Percentiles rank a stretch among this genome's conserved stretches.
Evolutionary conservation across 2,888 invertebrate species (phyloP).

Genomic region (Polydrusus tereticollis): DNA sequence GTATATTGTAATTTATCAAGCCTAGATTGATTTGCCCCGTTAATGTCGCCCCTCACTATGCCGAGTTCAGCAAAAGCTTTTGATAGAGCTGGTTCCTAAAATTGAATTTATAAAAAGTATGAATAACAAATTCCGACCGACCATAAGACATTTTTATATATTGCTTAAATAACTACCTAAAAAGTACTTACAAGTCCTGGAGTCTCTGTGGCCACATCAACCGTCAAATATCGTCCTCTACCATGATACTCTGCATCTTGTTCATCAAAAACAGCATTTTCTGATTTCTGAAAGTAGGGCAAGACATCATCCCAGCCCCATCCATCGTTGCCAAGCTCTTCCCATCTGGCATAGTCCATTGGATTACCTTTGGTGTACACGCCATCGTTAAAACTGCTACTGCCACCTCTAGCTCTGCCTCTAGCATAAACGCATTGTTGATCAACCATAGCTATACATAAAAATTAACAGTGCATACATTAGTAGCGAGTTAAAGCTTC

Average conservation of each 20-base stretch:
- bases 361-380: conserved; percentile 84
- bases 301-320: conserved; percentile 88
- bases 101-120: background rate
- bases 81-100: conserved; percentile 71
- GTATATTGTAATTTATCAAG: conserved; percentile 74
- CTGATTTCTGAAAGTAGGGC: conserved; percentile 87
- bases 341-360: conserved; percentile 88
- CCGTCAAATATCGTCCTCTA: conserved; percentile 73
- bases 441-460: conserved; percentile 75
- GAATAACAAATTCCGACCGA: background rate
- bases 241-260: conserved; percentile 70
- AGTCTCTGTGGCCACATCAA: conserved; percentile 64
- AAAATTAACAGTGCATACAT: background rate
- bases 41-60: conserved; percentile 82
- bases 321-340: conserved; percentile 79
- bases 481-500: background rate
- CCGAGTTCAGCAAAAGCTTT: conserved; percentile 83
- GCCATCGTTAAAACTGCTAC: conserved; percentile 86
- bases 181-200: conserved; percentile 23
- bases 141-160: background rate
- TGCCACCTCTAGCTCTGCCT: conserved; percentile 87
- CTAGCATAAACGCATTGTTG: conserved; percentile 85
- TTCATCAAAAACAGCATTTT: conserved; percentile 72
- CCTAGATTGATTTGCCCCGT: conserved; percentile 71
- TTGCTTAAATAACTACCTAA: background rate